phyloP scores from a whole-genome alignment of 2,888 invertebrate genomes.

The Elegia similella region DNA sequence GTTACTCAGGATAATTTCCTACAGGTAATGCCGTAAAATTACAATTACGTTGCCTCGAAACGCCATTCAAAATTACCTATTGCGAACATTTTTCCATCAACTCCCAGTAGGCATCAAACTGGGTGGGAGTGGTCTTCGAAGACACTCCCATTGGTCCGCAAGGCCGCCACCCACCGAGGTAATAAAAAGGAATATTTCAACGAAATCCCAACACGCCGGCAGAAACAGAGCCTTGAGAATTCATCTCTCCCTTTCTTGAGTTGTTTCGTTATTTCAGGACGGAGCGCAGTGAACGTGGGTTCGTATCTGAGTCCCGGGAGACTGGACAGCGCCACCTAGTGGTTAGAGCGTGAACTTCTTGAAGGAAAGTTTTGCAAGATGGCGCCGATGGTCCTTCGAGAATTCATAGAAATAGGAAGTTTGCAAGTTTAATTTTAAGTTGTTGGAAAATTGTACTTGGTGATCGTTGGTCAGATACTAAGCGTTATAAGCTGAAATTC shows the following conservation, averaged over 20 bases:
- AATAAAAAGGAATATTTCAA: constrained; percentile 65
- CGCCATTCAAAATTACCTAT: constrained; percentile 75
- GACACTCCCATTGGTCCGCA: constrained; percentile 67
- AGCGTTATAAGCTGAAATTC: background rate
- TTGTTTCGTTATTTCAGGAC: constrained; percentile 64
- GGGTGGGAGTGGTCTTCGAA: constrained; percentile 66
- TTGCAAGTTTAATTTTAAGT: constrained; percentile 23
- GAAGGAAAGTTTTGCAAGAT: constrained; percentile 50
- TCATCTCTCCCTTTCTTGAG: constrained; percentile 75
- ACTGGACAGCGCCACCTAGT: constrained; percentile 55
- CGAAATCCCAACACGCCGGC: constrained; percentile 45
- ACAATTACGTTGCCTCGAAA: constrained; percentile 71
- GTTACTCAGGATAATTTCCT: constrained; percentile 4
- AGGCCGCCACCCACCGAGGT: constrained; percentile 61
- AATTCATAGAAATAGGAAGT: constrained; percentile 37
- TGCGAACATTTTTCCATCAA: constrained; percentile 70
- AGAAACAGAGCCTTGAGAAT: constrained; percentile 73
- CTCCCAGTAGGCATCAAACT: constrained; percentile 79
- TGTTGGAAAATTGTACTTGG: background rate
- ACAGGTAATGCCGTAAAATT: constrained; percentile 50
- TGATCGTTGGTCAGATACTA: background rate
- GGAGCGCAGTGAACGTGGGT: constrained; percentile 66
- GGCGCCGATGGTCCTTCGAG: constrained; percentile 53
- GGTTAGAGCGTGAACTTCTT: constrained; percentile 40
- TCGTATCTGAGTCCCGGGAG: constrained; percentile 56